Base-by-base conservation (phyloP, 1,140 invertebrate genomes). In the Nasonia vitripennis region DNA sequence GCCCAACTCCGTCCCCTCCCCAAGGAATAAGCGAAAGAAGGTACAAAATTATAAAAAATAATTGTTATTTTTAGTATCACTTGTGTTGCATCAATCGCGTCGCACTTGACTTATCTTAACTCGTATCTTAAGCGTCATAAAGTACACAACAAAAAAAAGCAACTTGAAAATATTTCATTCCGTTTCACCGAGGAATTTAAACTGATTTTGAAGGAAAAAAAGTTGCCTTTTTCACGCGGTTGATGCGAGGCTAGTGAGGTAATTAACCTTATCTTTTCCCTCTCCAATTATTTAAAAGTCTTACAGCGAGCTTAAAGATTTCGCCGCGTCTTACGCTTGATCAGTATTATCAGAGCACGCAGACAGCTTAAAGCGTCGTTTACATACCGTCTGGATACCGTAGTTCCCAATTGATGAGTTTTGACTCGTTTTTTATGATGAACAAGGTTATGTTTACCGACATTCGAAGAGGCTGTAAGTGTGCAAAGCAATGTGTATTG, bases 221-320 rank as follows among this genome's bases (percentile, higher is more conserved):
- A 4, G 48, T 51, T 51, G 14, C 12, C 48, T 51, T 17, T 51
- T 17, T 17, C 11, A 51, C 48, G 48, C 11, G 10, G 12, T 51
- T 51, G 14, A 51, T 51, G 67, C 67, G 6, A 23, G 6, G 23
- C 67, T 41, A 5, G 45, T 75, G 23, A 74, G 7, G n/a, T 68
- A 74, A 67, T 74, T 71, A 67, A 78, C 7, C 75, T 85, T 77
- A 85, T 85, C 84, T 85, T 23, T 84, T 11, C 45, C 78, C 70
- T 68, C 84, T 67, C 70, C 48, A 2, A 27, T 10, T 0, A 68
- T 7, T 2, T 12, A 7, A 62, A 51, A 75, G 23, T 12, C 31
- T 62, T 48, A 3, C 23, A 41, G 41, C 12, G 14, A n/a, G 12
- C 51, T n/a, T 62, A 20, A 51, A 20, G 34, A 55, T 27, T 37